A percentile compares a stretch with the other conserved stretches of the same genome.
These are phyloP conservation scores for Piezodorus guildinii DNA, from an alignment of 1,140 invertebrate species.

Conservation along the genomic window DNA sequence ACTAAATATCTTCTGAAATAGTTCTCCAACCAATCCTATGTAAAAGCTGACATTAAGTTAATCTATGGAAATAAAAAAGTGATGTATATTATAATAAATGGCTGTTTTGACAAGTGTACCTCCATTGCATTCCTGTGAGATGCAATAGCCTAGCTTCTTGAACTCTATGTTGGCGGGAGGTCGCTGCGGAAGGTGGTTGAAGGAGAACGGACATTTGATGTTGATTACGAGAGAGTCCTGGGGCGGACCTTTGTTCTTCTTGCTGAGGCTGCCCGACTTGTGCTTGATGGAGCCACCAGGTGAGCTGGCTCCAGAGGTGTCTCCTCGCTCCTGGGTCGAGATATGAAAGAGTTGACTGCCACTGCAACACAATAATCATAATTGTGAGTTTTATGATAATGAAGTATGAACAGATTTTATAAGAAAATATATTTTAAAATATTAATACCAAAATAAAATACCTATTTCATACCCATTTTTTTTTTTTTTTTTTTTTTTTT, in stretches of 20 bases:
- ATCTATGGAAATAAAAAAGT: too few species aligned
- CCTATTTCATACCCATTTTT: too few species aligned
- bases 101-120: slow-evolving; percentile 34
- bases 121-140: slow-evolving; percentile 38
- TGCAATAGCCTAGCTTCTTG: slow-evolving; percentile 38
- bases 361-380: neutral
- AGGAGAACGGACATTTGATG: slow-evolving; percentile 26
- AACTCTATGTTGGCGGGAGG: slow-evolving; percentile 42
- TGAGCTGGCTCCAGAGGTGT: neutral
- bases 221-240: slow-evolving; percentile 20
- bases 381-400: too few species aligned
- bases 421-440: too few species aligned
- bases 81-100: neutral
- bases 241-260: slow-evolving; percentile 16
- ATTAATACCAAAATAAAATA: too few species aligned
- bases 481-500: too few species aligned
- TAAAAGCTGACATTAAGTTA: too few species aligned
- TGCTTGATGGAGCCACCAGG: neutral
- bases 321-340: neutral
- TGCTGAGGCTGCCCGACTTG: slow-evolving; percentile 20
- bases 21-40: too few species aligned
- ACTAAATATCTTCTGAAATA: too few species aligned
- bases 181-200: slow-evolving; percentile 37
- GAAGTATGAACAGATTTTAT: too few species aligned
- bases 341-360: slow-evolving; percentile 12